phyloP scores from a whole-genome alignment of 1,140 invertebrate genomes.

The Cyrtorhinus lividipennis region DNA sequence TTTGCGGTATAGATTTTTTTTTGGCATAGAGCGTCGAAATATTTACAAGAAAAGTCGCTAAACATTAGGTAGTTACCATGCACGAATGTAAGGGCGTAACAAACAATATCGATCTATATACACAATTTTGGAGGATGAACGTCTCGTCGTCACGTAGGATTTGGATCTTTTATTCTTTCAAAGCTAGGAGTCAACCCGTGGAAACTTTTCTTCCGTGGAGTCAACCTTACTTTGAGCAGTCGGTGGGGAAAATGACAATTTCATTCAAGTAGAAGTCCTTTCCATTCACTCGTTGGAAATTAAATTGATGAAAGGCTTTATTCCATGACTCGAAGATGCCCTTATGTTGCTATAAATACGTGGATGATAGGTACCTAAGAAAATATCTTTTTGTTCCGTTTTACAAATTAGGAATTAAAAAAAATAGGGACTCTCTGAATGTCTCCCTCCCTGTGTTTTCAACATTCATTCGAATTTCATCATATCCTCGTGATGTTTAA shows the following conservation, averaged over 20 bases:
- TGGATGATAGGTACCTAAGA: too few species aligned
- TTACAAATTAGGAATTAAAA: too few species aligned
- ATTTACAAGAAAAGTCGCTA: slow-evolving; percentile 11
- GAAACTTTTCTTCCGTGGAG: background rate
- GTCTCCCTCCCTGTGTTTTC: too few species aligned
- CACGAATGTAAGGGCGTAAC: too few species aligned
- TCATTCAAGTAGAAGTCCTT: too few species aligned
- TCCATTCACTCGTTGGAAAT: background rate
- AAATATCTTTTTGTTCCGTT: too few species aligned
- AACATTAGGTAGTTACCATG: slow-evolving; percentile 9
- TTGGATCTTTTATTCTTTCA: background rate
- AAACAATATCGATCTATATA: background rate
- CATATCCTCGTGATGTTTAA: too few species aligned
- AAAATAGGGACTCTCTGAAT: too few species aligned
- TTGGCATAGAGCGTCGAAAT: slow-evolving; percentile 18
- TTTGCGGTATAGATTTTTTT: slow-evolving; percentile 3
- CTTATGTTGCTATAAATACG: too few species aligned
- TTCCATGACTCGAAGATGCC: too few species aligned
- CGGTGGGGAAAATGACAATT: too few species aligned
- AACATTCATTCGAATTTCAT: too few species aligned
- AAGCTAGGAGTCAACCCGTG: background rate
- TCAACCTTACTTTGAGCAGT: background rate
- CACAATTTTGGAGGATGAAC: background rate
- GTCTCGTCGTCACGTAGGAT: background rate
- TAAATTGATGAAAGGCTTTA: background rate